phyloP scores from a whole-genome alignment of 2,113 vertebrate genomes.

The Nothocercus julius region DNA sequence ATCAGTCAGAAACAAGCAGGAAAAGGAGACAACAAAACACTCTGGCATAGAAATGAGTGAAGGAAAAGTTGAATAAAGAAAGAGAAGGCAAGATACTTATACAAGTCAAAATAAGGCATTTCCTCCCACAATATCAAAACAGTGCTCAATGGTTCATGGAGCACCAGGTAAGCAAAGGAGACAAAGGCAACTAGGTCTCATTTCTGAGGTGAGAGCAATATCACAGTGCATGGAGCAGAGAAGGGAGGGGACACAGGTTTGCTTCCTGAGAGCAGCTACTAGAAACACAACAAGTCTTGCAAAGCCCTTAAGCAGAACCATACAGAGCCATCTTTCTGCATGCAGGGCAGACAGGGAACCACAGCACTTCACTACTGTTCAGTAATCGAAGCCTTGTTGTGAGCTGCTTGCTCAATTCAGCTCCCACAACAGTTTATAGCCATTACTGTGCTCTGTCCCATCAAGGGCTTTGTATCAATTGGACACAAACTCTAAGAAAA shows the following conservation, averaged over 20 bases:
- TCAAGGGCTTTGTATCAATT: not conserved
- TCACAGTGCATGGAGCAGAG: not conserved
- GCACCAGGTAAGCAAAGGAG: not conserved
- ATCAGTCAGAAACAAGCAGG: not conserved
- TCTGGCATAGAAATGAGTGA: not conserved
- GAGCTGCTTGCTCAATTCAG: not conserved
- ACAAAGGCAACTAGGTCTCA: not conserved
- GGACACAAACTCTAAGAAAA: not conserved
- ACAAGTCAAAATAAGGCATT: not conserved
- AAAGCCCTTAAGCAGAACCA: not conserved
- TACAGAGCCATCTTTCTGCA: not conserved
- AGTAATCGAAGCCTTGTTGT: not conserved
- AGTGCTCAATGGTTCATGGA: not conserved
- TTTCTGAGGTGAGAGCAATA: not conserved
- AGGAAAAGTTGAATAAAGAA: not conserved
- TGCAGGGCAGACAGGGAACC: not conserved
- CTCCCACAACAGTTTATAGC: not conserved
- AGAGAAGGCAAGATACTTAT: not conserved
- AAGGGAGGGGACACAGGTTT: not conserved
- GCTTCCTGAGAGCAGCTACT: not conserved
- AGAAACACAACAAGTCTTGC: conserved; percentile 4
- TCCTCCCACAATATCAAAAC: not conserved
- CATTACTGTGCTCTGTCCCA: not conserved
- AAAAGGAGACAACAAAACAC: not conserved
- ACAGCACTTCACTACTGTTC: not conserved